A percentile compares a stretch with the other conserved stretches of the same genome.
Conservation (phyloP, 2,797 vertebrate species). For the Phrynocephalus forsythii region DNA sequence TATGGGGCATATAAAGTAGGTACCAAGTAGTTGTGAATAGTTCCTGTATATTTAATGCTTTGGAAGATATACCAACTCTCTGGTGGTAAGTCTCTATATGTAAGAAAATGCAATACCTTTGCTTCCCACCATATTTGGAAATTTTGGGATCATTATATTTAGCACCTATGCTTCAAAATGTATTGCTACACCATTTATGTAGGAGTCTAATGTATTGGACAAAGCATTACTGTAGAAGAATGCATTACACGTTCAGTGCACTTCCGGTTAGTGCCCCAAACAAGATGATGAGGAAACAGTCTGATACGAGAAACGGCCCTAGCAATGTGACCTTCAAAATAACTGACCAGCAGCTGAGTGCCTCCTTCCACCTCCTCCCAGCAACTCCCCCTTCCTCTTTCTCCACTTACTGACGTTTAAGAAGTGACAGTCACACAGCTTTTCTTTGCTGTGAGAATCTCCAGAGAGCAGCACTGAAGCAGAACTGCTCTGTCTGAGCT, state of each 20-base stretch:
- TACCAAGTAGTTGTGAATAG: neutral
- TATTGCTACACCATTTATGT: neutral
- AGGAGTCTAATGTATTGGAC: neutral
- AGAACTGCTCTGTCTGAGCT: conserved; percentile 46
- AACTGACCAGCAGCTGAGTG: conserved; percentile 27
- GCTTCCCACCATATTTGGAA: neutral
- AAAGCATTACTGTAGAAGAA: neutral
- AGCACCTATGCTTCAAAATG: neutral
- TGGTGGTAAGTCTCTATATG: neutral
- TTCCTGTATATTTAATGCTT: neutral
- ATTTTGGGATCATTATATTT: neutral
- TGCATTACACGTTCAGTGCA: neutral
- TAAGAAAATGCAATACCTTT: too few relatives aligned
- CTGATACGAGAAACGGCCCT: conserved; percentile 31
- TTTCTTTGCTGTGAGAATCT: conserved; percentile 57
- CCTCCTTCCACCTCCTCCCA: conserved; percentile 21
- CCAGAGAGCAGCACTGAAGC: conserved; percentile 53
- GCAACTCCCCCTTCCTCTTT: neutral
- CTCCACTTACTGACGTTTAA: conserved; percentile 47
- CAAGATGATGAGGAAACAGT: conserved; percentile 32
- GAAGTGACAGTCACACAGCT: conserved; percentile 31
- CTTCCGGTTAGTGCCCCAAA: conserved; percentile 26
- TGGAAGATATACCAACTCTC: neutral
- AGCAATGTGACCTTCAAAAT: conserved; percentile 56
- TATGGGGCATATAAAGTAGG: too few relatives aligned